Conservation (phyloP, 2,113 vertebrate genomes). For the Ciconia maguari region DNA sequence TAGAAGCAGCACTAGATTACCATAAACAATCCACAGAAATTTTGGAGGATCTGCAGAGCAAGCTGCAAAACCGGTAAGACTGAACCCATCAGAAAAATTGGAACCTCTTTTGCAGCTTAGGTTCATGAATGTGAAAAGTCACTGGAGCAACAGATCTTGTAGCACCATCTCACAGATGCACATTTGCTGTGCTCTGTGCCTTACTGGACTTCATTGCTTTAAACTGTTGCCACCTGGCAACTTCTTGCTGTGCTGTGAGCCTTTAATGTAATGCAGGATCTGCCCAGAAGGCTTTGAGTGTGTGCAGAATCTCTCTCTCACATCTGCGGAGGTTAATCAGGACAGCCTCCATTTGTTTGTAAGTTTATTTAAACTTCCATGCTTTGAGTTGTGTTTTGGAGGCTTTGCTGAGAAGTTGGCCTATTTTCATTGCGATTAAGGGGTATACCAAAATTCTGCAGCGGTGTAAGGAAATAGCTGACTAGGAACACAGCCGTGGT, state of each 20-base stretch:
- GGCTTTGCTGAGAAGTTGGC: neutral
- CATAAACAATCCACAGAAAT: constrained; percentile 86
- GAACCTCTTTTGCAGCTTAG: neutral
- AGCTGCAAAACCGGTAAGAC: constrained; percentile 83
- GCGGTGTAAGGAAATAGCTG: neutral
- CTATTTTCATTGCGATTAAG: neutral
- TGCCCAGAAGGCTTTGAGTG: neutral
- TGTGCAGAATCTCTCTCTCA: neutral
- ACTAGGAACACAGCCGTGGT: neutral
- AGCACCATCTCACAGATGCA: constrained; percentile 11
- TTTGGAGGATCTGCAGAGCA: constrained; percentile 85
- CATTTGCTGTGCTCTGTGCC: neutral
- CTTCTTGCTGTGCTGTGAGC: neutral
- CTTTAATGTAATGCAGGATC: neutral
- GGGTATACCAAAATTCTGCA: neutral
- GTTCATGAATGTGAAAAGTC: neutral
- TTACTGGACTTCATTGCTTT: neutral
- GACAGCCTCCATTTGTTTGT: neutral
- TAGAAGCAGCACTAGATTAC: constrained; percentile 87
- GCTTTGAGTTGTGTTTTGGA: neutral
- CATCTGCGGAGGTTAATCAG: neutral
- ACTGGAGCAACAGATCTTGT: neutral
- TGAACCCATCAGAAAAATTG: neutral
- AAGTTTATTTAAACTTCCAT: neutral
- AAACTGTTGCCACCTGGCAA: constrained; percentile 16